A percentile compares a stretch with the other conserved stretches of the same genome.
These are phyloP conservation scores for human (Homo sapiens) DNA, from an alignment of 2,113 vertebrate genomes.

Conservation along the genomic window GRCh38 chr17:64162501-64163000, in stretches of 20 bases:
- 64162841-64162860: neutral
- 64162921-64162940: neutral
- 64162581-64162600: neutral
- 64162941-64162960: neutral
- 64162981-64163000: neutral
- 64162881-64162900: neutral
- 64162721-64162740: neutral
- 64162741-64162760: neutral
- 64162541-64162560: neutral
- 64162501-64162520: neutral
- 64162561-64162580: neutral
- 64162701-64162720: neutral
- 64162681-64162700: neutral
- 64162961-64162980: neutral
- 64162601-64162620: neutral
- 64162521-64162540: neutral
- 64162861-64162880: neutral
- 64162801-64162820: neutral
- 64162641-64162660: neutral
- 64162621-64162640: neutral
- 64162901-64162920: neutral
- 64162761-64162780: neutral
- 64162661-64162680: rapidly evolving
- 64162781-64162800: neutral
- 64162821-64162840: neutral